phyloP scores from a whole-genome alignment of 1,140 invertebrate genomes.

The Habropoda laboriosa region DNA sequence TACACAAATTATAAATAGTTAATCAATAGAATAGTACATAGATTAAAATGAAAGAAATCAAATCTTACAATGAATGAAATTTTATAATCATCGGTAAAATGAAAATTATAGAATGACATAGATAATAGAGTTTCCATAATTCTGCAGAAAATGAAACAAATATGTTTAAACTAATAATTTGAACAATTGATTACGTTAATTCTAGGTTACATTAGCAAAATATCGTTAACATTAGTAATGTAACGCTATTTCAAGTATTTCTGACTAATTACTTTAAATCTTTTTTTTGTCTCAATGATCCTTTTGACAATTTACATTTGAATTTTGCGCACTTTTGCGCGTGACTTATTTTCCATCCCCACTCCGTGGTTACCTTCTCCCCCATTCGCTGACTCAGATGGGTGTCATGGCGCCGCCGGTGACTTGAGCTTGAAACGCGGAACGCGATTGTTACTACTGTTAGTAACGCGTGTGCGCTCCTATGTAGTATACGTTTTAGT shows the following conservation, averaged over 20 bases:
- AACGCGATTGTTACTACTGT: conserved; percentile 8
- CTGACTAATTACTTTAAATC: not conserved
- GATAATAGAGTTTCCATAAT: too few species aligned
- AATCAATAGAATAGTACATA: too few species aligned
- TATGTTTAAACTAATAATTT: too few species aligned
- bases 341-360: not conserved
- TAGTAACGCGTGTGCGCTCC: conserved; percentile 44
- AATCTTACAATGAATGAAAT: too few species aligned
- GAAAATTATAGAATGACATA: too few species aligned
- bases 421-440: conserved; percentile 34
- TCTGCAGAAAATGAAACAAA: too few species aligned
- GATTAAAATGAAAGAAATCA: too few species aligned
- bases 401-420: conserved; percentile 32
- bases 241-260: not conserved
- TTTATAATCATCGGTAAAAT: too few species aligned
- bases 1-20: too few species aligned
- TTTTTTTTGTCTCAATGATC: not conserved
- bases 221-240: too few species aligned
- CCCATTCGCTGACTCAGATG: conserved; percentile 20
- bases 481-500: not conserved
- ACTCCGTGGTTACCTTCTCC: not conserved
- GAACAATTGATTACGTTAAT: too few species aligned
- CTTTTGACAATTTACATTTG: not conserved
- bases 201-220: not conserved
- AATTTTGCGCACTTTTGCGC: conserved; percentile 12